A percentile compares a stretch with the other conserved stretches of the same genome.
Conservation (phyloP, 2,797 vertebrate species). For the Bradypus variegatus region DNA sequence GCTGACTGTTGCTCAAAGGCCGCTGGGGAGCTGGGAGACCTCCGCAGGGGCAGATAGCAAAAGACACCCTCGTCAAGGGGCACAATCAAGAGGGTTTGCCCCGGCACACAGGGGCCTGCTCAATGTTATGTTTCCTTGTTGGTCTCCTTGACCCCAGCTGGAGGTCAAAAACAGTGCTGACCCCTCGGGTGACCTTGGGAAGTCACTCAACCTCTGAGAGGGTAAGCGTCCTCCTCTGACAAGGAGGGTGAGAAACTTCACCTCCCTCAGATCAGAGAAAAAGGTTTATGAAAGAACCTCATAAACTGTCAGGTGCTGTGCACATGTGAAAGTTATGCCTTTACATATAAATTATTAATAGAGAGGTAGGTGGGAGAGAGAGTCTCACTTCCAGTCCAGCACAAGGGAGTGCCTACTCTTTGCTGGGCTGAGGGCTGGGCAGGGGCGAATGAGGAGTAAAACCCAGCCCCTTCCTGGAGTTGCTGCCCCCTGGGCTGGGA, state of each 20-base stretch:
- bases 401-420: neutral
- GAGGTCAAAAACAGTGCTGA: neutral
- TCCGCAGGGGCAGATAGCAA: neutral
- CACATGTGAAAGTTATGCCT: neutral
- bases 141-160: neutral
- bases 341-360: neutral
- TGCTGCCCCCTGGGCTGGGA: slow-evolving; percentile 35
- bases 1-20: neutral
- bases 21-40: neutral
- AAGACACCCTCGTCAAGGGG: neutral
- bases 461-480: slow-evolving; percentile 45
- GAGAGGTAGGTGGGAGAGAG: neutral
- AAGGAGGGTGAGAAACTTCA: neutral
- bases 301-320: neutral
- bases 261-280: neutral
- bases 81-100: neutral
- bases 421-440: neutral
- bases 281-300: neutral
- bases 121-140: neutral
- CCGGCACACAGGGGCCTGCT: neutral
- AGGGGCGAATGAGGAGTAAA: neutral
- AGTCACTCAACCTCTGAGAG: neutral
- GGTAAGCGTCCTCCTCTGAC: neutral
- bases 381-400: neutral
- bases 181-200: neutral